Evolutionary conservation across 1,140 invertebrate species (phyloP).

Genomic region (Drosophila saltans): DNA sequence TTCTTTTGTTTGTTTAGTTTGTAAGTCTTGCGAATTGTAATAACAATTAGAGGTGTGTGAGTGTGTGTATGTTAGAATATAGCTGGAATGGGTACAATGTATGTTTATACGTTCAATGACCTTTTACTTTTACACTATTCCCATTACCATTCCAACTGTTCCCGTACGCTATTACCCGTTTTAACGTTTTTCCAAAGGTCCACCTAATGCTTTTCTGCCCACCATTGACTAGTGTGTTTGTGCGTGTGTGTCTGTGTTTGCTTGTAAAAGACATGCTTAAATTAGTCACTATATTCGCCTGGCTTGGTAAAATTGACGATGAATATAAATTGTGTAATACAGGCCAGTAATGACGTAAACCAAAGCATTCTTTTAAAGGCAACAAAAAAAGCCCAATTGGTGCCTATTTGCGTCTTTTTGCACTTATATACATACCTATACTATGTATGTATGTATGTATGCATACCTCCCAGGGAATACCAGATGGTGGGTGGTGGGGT

Average conservation of each 20-base stretch:
- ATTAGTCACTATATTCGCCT: constrained; percentile 56
- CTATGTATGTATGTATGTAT: neutral
- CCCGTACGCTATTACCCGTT: neutral
- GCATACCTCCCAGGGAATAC: neutral
- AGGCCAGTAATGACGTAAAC: constrained; percentile 49
- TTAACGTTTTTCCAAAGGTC: constrained; percentile 3
- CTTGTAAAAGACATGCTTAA: constrained; percentile 60
- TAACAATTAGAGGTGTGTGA: constrained; percentile 33
- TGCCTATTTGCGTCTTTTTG: too few relatives aligned
- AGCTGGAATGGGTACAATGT: constrained; percentile 60
- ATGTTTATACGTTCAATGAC: constrained; percentile 68
- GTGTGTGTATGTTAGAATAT: constrained; percentile 44
- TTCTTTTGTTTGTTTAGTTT: constrained; percentile 43
- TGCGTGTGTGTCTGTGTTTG: constrained; percentile 13
- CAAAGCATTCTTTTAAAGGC: constrained; percentile 26
- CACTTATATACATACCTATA: too few relatives aligned
- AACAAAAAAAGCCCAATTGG: too few relatives aligned
- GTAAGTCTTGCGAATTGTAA: constrained; percentile 48
- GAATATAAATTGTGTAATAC: constrained; percentile 66
- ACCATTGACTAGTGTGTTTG: neutral
- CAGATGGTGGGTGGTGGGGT: neutral
- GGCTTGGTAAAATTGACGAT: constrained; percentile 12
- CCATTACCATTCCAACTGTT: constrained; percentile 42
- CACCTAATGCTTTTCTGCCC: neutral
- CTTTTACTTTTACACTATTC: constrained; percentile 76